Percentiles rank a stretch among this genome's conserved stretches.
Conservation (phyloP, 2,113 vertebrate genomes). For the Formicarius rufipectus region DNA sequence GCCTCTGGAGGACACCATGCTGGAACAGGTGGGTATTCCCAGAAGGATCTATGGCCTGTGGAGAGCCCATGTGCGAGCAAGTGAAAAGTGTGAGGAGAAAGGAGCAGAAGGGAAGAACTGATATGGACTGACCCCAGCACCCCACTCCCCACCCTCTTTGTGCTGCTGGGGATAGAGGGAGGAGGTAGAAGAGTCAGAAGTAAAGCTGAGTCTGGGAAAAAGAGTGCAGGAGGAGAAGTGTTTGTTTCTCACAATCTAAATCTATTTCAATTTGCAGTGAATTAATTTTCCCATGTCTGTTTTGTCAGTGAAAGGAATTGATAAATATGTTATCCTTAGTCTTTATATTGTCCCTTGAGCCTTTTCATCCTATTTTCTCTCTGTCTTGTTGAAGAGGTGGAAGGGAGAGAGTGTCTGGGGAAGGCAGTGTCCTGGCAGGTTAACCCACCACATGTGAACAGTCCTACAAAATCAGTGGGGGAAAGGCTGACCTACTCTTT, state of each 20-base stretch:
- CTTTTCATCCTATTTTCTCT: neutral
- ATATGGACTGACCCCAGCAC: neutral
- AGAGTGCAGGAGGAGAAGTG: neutral
- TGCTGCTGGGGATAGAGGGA: neutral
- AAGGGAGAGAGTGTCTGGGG: neutral
- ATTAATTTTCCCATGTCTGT: neutral
- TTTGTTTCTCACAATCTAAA: neutral
- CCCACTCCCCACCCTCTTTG: neutral
- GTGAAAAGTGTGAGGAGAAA: neutral
- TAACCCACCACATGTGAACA: neutral
- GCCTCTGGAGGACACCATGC: no score
- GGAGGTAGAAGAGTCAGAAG: neutral
- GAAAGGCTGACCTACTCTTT: no score
- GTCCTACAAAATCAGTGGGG: neutral
- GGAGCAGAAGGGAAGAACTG: neutral
- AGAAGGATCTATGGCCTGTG: neutral
- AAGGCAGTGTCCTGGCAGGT: neutral
- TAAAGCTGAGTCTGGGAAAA: neutral
- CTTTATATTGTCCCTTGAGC: neutral
- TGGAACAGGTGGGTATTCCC: no score
- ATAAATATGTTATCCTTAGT: neutral
- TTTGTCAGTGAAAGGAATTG: neutral
- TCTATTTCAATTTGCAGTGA: neutral
- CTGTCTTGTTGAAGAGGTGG: neutral
- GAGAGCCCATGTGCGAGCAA: neutral